Base-by-base conservation (phyloP, 2,797 vertebrate species). In the Jordanella pulchra region DNA sequence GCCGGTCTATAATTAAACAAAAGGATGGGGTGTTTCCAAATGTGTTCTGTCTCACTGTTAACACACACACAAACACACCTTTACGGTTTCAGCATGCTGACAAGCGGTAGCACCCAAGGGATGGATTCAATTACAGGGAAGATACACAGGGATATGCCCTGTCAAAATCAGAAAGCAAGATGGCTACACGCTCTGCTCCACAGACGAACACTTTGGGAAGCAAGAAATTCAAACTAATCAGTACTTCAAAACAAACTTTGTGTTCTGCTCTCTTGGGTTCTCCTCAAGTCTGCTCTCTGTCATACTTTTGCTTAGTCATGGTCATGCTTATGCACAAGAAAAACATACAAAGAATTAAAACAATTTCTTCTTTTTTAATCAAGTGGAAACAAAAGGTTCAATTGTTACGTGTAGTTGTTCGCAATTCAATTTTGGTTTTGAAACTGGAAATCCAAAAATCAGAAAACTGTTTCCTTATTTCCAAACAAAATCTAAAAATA, bases 101-200 rank as follows among this genome's bases (percentile, higher is more conserved):
- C 84, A 89, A 84, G 89, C 12, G 30, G 80, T 81, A 80, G 86
- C 69, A 78, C 83, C 90, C 65, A 72, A 83, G 90, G 90, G 88
- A 91, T 81, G 78, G 79, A 87, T 92, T 91, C 86, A 88, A 91
- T 91, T 90, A 91, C 86, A 86, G 78, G 74, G 53, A 82, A 87
- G 86, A 89, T 82, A 81, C 85, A 88, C 84, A 60, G 56, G 75
- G 87, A 92, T 85, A 85, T 89, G 88, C 84, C 82, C 85, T 81
- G 85, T 90, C 90, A 89, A 83, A 87, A 81, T 76, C 78, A 58
- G 83, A 87, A 72, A 51, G 75, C 72, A 78, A 79, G 78, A 81
- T 61, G 71, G 30, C 18, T 51, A 44, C 27, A 17, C 51, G 58
- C 30, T 69, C 65, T 12, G 7, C 45, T 25, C 55, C 73, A 50